Base-by-base conservation (phyloP, 2,113 vertebrate species). In the Podarcis raffonei region DNA sequence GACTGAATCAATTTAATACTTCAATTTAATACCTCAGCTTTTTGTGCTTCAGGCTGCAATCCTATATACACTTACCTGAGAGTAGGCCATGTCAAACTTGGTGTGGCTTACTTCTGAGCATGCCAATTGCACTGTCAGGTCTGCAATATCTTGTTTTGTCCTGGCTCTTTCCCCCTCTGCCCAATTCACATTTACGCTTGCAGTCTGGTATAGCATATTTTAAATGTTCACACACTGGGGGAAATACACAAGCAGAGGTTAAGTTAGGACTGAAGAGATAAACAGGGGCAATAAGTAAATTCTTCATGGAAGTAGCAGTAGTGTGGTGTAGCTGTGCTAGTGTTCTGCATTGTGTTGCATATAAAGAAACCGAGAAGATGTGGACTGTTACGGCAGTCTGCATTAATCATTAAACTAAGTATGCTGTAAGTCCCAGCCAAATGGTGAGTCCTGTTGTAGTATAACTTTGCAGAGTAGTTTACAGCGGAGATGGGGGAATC, bases 1-100 rank as follows among this genome's bases (percentile, higher is more conserved):
- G 84, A 81, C 79, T 87, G 30, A 32, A 87, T 91, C 62, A 79
- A 72, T 89, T 92, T 91, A 84, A 81, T 69, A 57, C 72, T 92
- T 84, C 48, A 42, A 7, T 42, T 42, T 42, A 42, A 42, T 42
- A 42, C 27, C 59, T 16, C 59, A 81, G 18, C 11, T 37, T 32
- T 81, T 18, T 11, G 23, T 77, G n/a, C 13, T 27, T 78, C 18
- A 13, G 37, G 18, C 16, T 78, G 20, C 72, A 48, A 16, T 48
- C 4, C 62, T 9, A 0, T 62, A 62, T 20, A 62, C 18, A 62
- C 59, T 62, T 62, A 62, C 59, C 59, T 20, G 18, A 62, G 18
- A 5, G 59, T 5, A 62, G 12, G 13, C 59, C 59, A 13, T 62
- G 59, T 62, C 12, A 12, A 62, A 62, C 18, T 62, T 12, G 18